phyloP scores from a whole-genome alignment of 2,888 invertebrate species.

The Craniophora ligustri region DNA sequence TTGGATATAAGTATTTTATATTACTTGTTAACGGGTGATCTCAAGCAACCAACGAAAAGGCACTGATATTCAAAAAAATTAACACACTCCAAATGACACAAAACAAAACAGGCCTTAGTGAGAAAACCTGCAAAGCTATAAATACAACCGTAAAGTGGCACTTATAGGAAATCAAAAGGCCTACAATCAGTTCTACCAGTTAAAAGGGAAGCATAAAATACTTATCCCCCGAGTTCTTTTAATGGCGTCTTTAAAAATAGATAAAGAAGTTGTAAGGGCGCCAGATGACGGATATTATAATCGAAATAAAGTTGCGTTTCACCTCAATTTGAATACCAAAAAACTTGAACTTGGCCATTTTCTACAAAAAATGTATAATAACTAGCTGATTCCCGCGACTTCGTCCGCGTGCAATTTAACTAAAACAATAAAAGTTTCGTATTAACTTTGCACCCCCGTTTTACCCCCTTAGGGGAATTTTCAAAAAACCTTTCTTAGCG shows the following conservation, averaged over 20 bases:
- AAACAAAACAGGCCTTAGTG: background rate
- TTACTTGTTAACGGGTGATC: too few species aligned
- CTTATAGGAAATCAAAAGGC: background rate
- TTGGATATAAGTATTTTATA: too few species aligned
- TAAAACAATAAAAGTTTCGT: too few species aligned
- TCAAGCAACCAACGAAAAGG: too few species aligned
- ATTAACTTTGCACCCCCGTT: too few species aligned
- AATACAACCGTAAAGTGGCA: background rate
- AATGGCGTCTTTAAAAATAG: conserved; percentile 2
- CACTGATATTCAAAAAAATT: too few species aligned
- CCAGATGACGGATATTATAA: background rate
- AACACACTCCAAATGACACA: background rate
- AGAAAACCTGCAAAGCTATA: background rate
- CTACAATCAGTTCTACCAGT: background rate
- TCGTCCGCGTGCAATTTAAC: too few species aligned
- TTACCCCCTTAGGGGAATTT: too few species aligned
- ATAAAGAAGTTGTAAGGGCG: background rate
- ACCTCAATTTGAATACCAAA: conserved; percentile 3
- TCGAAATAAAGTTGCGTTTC: background rate
- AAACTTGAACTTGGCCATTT: background rate
- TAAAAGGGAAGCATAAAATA: background rate
- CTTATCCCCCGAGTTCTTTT: background rate
- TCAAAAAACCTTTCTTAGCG: too few species aligned
- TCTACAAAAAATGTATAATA: too few species aligned
- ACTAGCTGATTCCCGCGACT: too few species aligned